phyloP scores from a whole-genome alignment of 2,888 invertebrate species.

The Watsonalla binaria region DNA sequence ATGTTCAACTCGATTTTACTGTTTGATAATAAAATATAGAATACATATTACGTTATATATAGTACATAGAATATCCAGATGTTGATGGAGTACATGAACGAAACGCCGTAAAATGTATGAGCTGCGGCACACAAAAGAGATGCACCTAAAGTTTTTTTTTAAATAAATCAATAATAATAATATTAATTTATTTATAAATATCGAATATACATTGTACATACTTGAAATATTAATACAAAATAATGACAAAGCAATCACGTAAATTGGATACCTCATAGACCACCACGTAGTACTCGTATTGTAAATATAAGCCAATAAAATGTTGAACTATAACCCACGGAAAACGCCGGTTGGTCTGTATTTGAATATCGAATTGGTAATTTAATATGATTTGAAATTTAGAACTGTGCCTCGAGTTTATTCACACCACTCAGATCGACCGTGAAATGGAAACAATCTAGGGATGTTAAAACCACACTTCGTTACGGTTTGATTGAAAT shows the following conservation, averaged over 20 bases:
- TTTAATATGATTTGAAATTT: conserved; percentile 46
- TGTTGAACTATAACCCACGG: conserved; percentile 10
- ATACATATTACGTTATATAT: too few relatives aligned
- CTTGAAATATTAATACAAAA: not conserved
- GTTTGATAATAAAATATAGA: too few relatives aligned
- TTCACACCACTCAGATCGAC: conserved; percentile 46
- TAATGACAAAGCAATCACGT: conserved; percentile 11
- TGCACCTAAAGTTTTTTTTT: too few relatives aligned
- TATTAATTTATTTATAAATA: too few relatives aligned
- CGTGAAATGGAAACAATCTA: conserved; percentile 42
- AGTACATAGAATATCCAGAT: too few relatives aligned
- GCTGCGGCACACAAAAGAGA: too few relatives aligned
- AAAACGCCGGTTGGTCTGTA: conserved; percentile 29
- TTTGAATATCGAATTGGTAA: conserved; percentile 41
- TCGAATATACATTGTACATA: too few relatives aligned
- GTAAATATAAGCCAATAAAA: conserved; percentile 14
- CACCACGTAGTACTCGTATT: conserved; percentile 8
- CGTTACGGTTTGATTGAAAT: conserved; percentile 15
- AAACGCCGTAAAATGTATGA: too few relatives aligned
- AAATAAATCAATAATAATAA: too few relatives aligned
- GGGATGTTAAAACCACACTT: conserved; percentile 19
- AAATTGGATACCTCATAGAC: conserved; percentile 11
- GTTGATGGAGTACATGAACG: too few relatives aligned
- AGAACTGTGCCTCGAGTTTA: conserved; percentile 38
- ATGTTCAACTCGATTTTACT: too few relatives aligned